A percentile compares a stretch with the other conserved stretches of the same genome.
Conservation (phyloP, 2,888 invertebrate species). For the Leucozona laternaria region DNA sequence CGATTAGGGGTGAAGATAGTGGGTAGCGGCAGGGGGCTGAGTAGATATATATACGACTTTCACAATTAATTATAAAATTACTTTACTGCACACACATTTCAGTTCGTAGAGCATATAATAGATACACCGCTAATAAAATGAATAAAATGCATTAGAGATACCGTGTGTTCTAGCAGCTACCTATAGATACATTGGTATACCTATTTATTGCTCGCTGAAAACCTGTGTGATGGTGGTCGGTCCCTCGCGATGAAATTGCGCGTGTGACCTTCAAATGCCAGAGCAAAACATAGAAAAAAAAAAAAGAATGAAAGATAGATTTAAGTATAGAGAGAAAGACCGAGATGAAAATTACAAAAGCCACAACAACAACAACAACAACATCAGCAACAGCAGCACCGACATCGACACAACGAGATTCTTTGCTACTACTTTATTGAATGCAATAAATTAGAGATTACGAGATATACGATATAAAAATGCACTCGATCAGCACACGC, state of each 20-base stretch:
- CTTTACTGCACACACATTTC: slow-evolving; percentile 59
- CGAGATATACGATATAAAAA: slow-evolving; percentile 72
- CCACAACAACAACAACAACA: slow-evolving; percentile 27
- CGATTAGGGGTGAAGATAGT: background rate
- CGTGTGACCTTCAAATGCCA: slow-evolving; percentile 75
- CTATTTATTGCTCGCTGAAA: slow-evolving; percentile 56
- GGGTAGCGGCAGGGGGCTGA: background rate
- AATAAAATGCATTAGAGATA: slow-evolving; percentile 27
- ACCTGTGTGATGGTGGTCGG: slow-evolving; percentile 40
- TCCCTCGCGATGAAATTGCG: slow-evolving; percentile 67
- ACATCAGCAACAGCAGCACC: slow-evolving; percentile 36
- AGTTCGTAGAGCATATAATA: slow-evolving; percentile 11
- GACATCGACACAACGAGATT: slow-evolving; percentile 71
- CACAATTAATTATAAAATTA: slow-evolving; percentile 73
- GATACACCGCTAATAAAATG: slow-evolving; percentile 20
- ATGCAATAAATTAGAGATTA: slow-evolving; percentile 76
- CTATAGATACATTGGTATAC: slow-evolving; percentile 45
- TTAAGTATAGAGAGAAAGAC: slow-evolving; percentile 15
- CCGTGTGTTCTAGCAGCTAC: background rate
- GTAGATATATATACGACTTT: slow-evolving; percentile 50
- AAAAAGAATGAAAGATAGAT: slow-evolving; percentile 21
- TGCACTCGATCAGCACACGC: slow-evolving; percentile 72
- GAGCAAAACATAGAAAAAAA: slow-evolving; percentile 24
- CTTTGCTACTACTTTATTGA: slow-evolving; percentile 71
- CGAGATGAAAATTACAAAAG: slow-evolving; percentile 40